phyloP scores from a whole-genome alignment of 2,888 invertebrate species.

The Zygaena filipendulae region DNA sequence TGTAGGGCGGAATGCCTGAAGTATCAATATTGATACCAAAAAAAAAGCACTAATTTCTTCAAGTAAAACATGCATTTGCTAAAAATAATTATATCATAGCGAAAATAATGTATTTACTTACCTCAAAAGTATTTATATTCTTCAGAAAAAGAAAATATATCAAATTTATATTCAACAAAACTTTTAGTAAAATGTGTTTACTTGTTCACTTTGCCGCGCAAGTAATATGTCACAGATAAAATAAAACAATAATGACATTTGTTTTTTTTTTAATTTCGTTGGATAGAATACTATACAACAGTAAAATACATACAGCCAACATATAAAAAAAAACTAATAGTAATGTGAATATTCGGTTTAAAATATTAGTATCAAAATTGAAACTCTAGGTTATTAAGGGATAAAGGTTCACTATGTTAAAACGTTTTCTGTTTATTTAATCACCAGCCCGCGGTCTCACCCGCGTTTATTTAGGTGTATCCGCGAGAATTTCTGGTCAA shows the following conservation, averaged over 20 bases:
- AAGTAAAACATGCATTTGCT: constrained; percentile 21
- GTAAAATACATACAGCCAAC: constrained; percentile 21
- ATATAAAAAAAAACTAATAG: no score
- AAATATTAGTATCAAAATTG: constrained; percentile 18
- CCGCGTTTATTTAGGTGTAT: no score
- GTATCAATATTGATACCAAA: constrained; percentile 24
- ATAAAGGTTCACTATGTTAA: no score
- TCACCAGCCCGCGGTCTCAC: no score
- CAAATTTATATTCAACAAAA: constrained; percentile 22
- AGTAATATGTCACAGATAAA: constrained; percentile 18
- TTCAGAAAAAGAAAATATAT: constrained; percentile 22
- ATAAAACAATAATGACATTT: constrained; percentile 17
- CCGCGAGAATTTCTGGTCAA: no score
- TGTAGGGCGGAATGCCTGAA: constrained; percentile 23
- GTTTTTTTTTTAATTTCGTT: constrained; percentile 18
- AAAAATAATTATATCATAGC: constrained; percentile 22
- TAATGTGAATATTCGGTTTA: constrained; percentile 19
- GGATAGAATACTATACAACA: constrained; percentile 20
- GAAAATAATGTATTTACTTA: constrained; percentile 23
- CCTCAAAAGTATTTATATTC: constrained; percentile 21
- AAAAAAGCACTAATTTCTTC: constrained; percentile 23
- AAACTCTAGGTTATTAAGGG: no score
- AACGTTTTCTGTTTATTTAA: no score
- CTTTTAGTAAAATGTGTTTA: constrained; percentile 23
- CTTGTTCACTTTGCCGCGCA: constrained; percentile 17